Conservation (phyloP, 2,113 vertebrate genomes). For the Brachionichthys hirsutus region DNA sequence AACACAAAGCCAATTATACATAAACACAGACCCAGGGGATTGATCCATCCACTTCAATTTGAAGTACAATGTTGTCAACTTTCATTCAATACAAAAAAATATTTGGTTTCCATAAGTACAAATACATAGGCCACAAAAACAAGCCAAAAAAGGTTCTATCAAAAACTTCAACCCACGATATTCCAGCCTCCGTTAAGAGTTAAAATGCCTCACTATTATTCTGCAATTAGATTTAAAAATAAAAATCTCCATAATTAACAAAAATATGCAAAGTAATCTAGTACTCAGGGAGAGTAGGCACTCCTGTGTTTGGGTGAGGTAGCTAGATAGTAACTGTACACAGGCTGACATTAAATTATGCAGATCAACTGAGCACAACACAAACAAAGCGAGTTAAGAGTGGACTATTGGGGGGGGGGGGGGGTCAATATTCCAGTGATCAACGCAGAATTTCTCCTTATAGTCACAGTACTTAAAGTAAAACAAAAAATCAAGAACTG, state of each 20-base stretch:
- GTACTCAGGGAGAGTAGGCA: slow-evolving; percentile 70
- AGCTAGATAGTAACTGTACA: slow-evolving; percentile 87
- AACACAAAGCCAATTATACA: slow-evolving; percentile 56
- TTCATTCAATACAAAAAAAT: slow-evolving; percentile 65
- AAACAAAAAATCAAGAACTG: slow-evolving; percentile 41
- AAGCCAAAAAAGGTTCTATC: slow-evolving; percentile 42
- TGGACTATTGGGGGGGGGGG: slow-evolving; percentile 37
- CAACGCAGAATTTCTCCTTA: slow-evolving; percentile 22
- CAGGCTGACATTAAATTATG: slow-evolving; percentile 79
- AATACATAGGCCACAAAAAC: slow-evolving; percentile 46
- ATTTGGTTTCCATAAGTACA: slow-evolving; percentile 56
- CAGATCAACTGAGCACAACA: slow-evolving; percentile 34
- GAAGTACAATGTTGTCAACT: slow-evolving; percentile 75
- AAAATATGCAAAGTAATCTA: slow-evolving; percentile 69
- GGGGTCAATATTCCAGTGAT: slow-evolving; percentile 60
- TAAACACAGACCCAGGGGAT: slow-evolving; percentile 43
- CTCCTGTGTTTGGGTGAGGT: slow-evolving; percentile 83
- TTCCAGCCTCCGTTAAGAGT: slow-evolving; percentile 58
- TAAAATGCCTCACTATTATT: slow-evolving; percentile 49
- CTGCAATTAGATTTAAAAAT: slow-evolving; percentile 34
- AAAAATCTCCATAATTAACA: slow-evolving; percentile 55
- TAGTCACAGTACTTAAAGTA: slow-evolving; percentile 56
- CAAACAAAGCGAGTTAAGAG: slow-evolving; percentile 14
- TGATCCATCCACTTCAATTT: slow-evolving; percentile 79
- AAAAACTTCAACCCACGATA: slow-evolving; percentile 57